Evolutionary conservation across 2,888 invertebrate species (phyloP).

Genomic region (Ypsolopha sequella): DNA sequence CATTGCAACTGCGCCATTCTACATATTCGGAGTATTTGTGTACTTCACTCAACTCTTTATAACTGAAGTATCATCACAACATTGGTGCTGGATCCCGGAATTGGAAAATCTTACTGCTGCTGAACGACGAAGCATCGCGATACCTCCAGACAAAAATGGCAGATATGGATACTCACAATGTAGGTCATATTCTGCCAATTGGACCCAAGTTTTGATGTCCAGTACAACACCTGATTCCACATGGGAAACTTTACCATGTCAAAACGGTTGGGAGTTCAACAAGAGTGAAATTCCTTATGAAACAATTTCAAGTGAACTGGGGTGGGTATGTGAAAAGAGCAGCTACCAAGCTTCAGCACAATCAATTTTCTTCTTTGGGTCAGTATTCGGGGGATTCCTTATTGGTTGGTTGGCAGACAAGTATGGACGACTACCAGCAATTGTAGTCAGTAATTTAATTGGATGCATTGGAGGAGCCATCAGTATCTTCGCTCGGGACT

Average conservation of each 20-base stretch:
- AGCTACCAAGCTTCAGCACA: slow-evolving; percentile 11
- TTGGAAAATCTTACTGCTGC: slow-evolving; percentile 7
- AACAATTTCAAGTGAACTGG: slow-evolving; percentile 9
- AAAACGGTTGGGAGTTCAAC: slow-evolving; percentile 10
- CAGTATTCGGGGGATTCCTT: slow-evolving; percentile 6
- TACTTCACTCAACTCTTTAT: slow-evolving; percentile 9
- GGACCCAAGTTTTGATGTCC: slow-evolving; percentile 5
- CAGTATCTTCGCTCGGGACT: slow-evolving; percentile 7
- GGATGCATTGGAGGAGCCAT: slow-evolving; percentile 7
- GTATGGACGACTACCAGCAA: slow-evolving; percentile 7
- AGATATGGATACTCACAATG: slow-evolving; percentile 7
- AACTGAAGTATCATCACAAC: slow-evolving; percentile 7
- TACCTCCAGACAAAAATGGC: slow-evolving; percentile 4
- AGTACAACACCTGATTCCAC: slow-evolving; percentile 1
- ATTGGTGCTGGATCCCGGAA: slow-evolving; percentile 11
- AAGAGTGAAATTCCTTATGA: slow-evolving; percentile 9
- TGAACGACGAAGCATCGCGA: slow-evolving; percentile 6
- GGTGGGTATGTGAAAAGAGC: slow-evolving; percentile 10
- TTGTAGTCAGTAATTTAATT: slow-evolving; percentile 5
- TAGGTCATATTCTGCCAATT: slow-evolving; percentile 7
- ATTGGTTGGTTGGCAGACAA: slow-evolving; percentile 9
- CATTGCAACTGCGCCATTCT: slow-evolving; percentile 8
- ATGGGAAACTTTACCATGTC: slow-evolving; percentile 5
- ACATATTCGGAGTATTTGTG: slow-evolving; percentile 6
- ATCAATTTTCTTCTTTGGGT: slow-evolving; percentile 8